Percentiles rank a stretch among this genome's conserved stretches.
Conservation (phyloP, 1,140 invertebrate species). For the Teleopsis dalmanni region DNA sequence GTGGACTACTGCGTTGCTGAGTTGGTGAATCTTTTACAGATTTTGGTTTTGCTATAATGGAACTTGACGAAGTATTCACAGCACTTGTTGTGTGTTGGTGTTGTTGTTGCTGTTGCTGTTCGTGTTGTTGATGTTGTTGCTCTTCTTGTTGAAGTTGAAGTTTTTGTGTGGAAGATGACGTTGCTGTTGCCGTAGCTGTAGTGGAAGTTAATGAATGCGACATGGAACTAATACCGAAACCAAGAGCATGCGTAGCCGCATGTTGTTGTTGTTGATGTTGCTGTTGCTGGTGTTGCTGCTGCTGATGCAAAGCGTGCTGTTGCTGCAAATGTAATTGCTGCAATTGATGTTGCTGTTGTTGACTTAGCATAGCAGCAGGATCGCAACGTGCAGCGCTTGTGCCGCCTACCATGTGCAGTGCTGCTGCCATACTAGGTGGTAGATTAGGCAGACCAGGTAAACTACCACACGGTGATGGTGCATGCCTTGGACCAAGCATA, state of each 20-base stretch:
- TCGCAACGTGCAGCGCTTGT: conserved; percentile 17
- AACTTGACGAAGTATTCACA: not conserved
- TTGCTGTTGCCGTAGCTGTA: conserved; percentile 11
- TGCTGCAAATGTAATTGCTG: conserved; percentile 27
- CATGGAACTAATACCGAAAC: conserved; percentile 7
- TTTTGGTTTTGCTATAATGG: not conserved
- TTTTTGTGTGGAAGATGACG: conserved; percentile 8
- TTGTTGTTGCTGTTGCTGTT: conserved; percentile 3
- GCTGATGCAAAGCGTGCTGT: conserved; percentile 35
- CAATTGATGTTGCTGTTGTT: conserved; percentile 42
- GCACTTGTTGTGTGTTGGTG: conserved; percentile 1
- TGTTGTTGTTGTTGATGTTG: conserved; percentile 19
- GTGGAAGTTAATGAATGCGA: conserved; percentile 16
- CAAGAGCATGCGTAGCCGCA: conserved; percentile 30
- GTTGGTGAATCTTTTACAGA: not conserved
- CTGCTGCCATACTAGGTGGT: conserved; percentile 39
- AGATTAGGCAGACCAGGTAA: conserved; percentile 17
- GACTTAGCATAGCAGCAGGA: conserved; percentile 45
- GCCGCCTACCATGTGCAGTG: conserved; percentile 17
- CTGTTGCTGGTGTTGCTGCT: conserved; percentile 30
- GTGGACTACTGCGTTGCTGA: conserved; percentile 44
- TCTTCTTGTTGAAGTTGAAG: not conserved
- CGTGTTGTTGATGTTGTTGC: conserved; percentile 1
- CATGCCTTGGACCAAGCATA: conserved; percentile 28
- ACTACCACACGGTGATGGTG: conserved; percentile 34